These are phyloP conservation scores for Anarhynchus alexandrinus DNA, from an alignment of 2,113 vertebrate species.

Conservation along the genomic window DNA sequence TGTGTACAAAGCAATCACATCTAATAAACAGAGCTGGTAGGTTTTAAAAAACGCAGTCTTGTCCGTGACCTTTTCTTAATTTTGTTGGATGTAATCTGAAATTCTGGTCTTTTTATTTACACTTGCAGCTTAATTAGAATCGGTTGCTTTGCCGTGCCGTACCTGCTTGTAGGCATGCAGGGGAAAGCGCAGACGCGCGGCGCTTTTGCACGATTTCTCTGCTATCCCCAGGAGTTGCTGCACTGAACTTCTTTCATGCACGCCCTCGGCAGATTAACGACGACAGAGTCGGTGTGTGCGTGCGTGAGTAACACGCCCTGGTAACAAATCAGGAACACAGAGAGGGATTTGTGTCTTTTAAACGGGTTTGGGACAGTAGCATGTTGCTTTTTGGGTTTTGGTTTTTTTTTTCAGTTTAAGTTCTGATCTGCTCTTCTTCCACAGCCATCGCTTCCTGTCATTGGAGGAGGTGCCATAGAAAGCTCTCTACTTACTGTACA, in stretches of 20 bases:
- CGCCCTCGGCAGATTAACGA: background rate
- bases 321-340: background rate
- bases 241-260: background rate
- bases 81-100: slow-evolving; percentile 64
- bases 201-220: background rate
- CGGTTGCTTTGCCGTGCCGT: background rate
- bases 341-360: background rate
- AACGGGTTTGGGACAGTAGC: background rate
- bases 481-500: background rate
- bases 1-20: slow-evolving; percentile 44
- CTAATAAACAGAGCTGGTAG: slow-evolving; percentile 62
- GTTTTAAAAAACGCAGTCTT: slow-evolving; percentile 28
- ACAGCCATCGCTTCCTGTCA: background rate
- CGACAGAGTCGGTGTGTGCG: background rate
- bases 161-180: background rate
- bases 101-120: slow-evolving; percentile 64
- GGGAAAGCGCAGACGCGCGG: accelerated
- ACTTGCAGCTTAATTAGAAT: slow-evolving; percentile 60
- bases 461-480: background rate
- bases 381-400: background rate
- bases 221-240: background rate
- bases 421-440: background rate
- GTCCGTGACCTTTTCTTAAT: slow-evolving; percentile 62
- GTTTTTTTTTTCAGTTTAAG: background rate
- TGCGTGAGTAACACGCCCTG: background rate